Conservation (phyloP, 2,113 vertebrate species). For the Rostratula benghalensis region DNA sequence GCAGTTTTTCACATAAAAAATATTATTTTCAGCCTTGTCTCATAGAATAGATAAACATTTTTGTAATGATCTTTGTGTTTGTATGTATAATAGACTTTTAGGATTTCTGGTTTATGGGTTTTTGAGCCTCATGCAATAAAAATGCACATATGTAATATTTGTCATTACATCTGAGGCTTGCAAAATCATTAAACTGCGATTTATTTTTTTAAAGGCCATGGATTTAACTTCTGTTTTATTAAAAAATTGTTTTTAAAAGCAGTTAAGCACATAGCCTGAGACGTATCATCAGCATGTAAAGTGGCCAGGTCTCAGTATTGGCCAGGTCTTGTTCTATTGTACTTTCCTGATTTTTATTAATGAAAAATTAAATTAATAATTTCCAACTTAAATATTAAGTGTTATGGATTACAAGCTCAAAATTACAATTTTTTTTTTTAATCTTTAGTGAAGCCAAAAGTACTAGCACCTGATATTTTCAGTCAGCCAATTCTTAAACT, state of each 20-base stretch:
- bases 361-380: background rate
- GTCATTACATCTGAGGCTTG: background rate
- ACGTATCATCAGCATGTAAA: background rate
- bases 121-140: background rate
- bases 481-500: background rate
- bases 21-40: background rate
- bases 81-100: background rate
- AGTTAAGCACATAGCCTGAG: background rate
- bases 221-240: background rate
- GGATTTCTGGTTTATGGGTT: background rate
- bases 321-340: background rate
- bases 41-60: background rate
- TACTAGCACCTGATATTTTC: background rate
- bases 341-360: background rate
- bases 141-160: background rate
- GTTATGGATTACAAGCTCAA: background rate
- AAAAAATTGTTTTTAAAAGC: background rate
- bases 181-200: background rate
- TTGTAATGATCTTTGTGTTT: background rate
- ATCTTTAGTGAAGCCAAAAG: background rate
- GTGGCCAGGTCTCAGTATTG: background rate
- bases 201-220: background rate
- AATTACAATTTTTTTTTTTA: background rate
- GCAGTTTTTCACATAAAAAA: background rate
- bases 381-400: background rate